Evolutionary conservation across 2,888 invertebrate species (phyloP).

Genomic region (Dorcus parallelipipedus): DNA sequence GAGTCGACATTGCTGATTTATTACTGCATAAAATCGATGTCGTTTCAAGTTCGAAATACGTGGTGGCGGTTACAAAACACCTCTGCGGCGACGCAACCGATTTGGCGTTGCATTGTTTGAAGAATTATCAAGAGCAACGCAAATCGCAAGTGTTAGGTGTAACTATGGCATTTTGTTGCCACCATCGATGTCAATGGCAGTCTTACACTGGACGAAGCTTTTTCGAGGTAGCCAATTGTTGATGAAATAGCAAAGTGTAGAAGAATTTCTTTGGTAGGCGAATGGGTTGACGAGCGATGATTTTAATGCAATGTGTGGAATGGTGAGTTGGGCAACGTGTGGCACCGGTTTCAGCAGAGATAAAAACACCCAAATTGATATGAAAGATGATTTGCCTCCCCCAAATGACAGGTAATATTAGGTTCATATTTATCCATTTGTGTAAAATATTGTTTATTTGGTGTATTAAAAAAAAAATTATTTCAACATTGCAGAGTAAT

Average conservation of each 20-base stretch:
- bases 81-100: slow-evolving; percentile 88
- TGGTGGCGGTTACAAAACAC: slow-evolving; percentile 83
- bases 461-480: background rate
- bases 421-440: background rate
- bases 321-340: slow-evolving; percentile 90
- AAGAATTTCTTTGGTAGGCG: slow-evolving; percentile 43
- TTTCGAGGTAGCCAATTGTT: slow-evolving; percentile 45
- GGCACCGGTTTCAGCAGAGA: slow-evolving; percentile 64
- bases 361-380: slow-evolving; percentile 30
- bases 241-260: background rate
- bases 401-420: slow-evolving; percentile 8
- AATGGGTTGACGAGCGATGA: slow-evolving; percentile 60
- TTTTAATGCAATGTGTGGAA: slow-evolving; percentile 71
- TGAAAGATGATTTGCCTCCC: slow-evolving; percentile 6
- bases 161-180: slow-evolving; percentile 85
- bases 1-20: slow-evolving; percentile 81
- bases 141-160: slow-evolving; percentile 53
- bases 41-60: slow-evolving; percentile 47
- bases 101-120: slow-evolving; percentile 68
- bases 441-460: background rate
- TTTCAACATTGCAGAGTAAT: no score
- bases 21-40: slow-evolving; percentile 56
- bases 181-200: slow-evolving; percentile 76
- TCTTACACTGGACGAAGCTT: slow-evolving; percentile 67
- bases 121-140: slow-evolving; percentile 44